Base-by-base conservation (phyloP, 2,797 vertebrate genomes). In the Crocidura indochinensis region DNA sequence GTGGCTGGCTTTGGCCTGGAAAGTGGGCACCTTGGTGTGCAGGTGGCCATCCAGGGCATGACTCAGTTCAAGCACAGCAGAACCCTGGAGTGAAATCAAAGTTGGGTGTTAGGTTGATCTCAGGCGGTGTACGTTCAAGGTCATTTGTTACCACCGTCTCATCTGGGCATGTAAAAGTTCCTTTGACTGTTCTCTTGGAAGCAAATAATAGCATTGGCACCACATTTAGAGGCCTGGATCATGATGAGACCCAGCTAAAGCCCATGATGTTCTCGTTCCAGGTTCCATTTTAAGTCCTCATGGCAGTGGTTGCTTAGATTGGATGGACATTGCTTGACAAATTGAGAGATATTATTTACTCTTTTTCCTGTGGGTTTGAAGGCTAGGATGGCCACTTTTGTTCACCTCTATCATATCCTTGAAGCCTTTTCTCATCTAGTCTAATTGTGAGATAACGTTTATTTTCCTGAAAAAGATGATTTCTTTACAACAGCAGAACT, bases 341-440 rank as follows among this genome's bases (percentile, higher is more conserved):
- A 84, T 85, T 51, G 65, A 82, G 79, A 94, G 81, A 29, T 24
- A 46, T 29, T 65, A 69, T 69, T 91, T 88, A 84, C 49, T 67
- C 46, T 78, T 88, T 22, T 27, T 60, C 69, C 67, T 68, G 29
- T 53, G 69, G 27, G 31, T 85, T 79, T 93, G 44, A 64, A 79
- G 46, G 60, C 68, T 24, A 10, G 60, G 74, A 78, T 68, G 11
- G 64, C 64, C 27, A 11, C 6, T 2, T 27, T 65, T 84, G 72
- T 44, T 81, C 60, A 49, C 26, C 56, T 29, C 2, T 71, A 17
- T 67, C 60, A 65, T 19, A 76, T 91, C 72, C 82, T 62, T n/a
- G 0, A 78, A 44, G 10, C 15, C 17, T 31, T 79, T 89, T 51
- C 27, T 20, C 27, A 27, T 92, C 76, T 87, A 6, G 74, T 87